Percentiles rank a stretch among this genome's conserved stretches.
phyloP scores from a whole-genome alignment of 2,797 vertebrate species.

The Peromyscus attwateri region DNA sequence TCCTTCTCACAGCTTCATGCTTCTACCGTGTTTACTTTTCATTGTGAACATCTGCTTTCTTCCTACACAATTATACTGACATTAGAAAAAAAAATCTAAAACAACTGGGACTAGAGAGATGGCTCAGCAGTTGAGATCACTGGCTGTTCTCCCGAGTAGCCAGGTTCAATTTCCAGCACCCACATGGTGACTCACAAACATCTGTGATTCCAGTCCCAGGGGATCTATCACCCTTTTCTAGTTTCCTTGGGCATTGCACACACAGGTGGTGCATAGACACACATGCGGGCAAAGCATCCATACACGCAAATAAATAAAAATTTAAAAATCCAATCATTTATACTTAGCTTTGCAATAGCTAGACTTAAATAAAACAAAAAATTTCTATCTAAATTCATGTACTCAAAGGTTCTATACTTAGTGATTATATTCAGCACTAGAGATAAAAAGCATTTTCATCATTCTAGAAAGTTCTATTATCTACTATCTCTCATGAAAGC shows the following conservation, averaged over 20 bases:
- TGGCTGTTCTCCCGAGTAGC: neutral
- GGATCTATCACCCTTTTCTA: neutral
- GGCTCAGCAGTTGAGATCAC: neutral
- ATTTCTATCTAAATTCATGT: neutral
- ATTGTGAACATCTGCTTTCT: neutral
- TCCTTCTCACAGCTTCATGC: no score
- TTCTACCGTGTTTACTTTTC: neutral
- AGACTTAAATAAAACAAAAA: neutral
- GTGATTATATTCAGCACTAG: neutral
- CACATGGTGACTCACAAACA: neutral
- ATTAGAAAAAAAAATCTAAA: neutral
- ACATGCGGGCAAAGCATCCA: neutral
- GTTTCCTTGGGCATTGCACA: neutral
- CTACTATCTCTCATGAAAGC: neutral
- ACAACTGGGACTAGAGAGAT: neutral
- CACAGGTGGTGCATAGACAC: neutral
- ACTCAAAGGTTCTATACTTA: neutral
- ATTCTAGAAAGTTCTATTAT: neutral
- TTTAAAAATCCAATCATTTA: neutral
- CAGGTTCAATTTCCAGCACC: neutral
- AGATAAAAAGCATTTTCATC: neutral
- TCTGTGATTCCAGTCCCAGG: neutral
- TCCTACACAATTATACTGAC: no score
- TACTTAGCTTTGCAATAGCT: neutral
- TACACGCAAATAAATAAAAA: neutral